Percentiles rank a stretch among this genome's conserved stretches.
These are phyloP conservation scores for Ctenicera cuprea DNA, from an alignment of 2,888 invertebrate species.

Conservation along the genomic window DNA sequence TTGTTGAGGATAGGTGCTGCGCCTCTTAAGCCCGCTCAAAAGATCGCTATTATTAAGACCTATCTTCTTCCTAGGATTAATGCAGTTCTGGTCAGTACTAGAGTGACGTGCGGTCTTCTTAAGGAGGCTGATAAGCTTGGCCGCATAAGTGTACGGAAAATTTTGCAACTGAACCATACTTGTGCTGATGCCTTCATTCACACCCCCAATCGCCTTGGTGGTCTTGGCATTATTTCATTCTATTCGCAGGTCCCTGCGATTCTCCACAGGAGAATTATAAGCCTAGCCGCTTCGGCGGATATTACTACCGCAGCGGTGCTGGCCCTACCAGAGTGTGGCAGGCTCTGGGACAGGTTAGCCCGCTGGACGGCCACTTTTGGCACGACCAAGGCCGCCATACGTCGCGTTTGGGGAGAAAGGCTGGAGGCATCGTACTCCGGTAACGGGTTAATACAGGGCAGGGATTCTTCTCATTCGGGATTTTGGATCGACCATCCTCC, in stretches of 20 bases:
- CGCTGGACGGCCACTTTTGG: slow-evolving; percentile 17
- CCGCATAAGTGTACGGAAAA: slow-evolving; percentile 57
- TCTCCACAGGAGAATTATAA: slow-evolving; percentile 24
- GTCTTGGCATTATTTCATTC: slow-evolving; percentile 40
- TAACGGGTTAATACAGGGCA: slow-evolving; percentile 45
- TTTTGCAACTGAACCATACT: slow-evolving; percentile 74
- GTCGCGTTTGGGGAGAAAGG: slow-evolving; percentile 25
- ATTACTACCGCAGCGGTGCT: slow-evolving; percentile 26
- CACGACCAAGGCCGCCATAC: neutral
- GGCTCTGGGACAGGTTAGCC: slow-evolving; percentile 12
- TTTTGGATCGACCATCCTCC: slow-evolving; percentile 57
- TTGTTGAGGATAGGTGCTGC: slow-evolving; percentile 14
- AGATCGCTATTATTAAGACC: slow-evolving; percentile 24
- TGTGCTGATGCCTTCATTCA: slow-evolving; percentile 62
- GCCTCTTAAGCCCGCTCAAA: slow-evolving; percentile 42
- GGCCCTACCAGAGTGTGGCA: slow-evolving; percentile 13
- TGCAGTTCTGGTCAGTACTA: too few species aligned
- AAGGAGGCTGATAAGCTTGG: slow-evolving; percentile 33
- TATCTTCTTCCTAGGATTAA: slow-evolving; percentile 26
- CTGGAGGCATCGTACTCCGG: slow-evolving; percentile 52
- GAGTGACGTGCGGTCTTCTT: slow-evolving; percentile 39
- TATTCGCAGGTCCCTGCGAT: slow-evolving; percentile 24
- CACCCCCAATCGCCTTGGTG: slow-evolving; percentile 55
- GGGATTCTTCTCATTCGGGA: neutral
- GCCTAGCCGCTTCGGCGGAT: slow-evolving; percentile 16